phyloP scores from a whole-genome alignment of 37 sponge, comb jelly and placozoan species.

The Dysidea cf. avara region DNA sequence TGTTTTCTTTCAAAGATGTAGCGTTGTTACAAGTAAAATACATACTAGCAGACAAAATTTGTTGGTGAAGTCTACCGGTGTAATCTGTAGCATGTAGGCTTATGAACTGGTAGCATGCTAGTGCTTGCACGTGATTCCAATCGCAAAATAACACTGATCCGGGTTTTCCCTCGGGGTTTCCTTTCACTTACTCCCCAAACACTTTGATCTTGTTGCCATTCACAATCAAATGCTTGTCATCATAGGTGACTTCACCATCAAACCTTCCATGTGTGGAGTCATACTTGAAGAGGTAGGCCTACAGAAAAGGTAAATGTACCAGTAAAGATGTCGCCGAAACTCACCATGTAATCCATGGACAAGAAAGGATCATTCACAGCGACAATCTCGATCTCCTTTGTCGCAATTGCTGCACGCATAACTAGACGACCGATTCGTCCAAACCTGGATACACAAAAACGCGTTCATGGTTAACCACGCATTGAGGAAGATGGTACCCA shows the following conservation, averaged over 20 bases:
- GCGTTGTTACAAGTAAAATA: too few species aligned
- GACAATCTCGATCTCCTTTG: slow-evolving; percentile 71
- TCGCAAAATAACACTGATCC: too few species aligned
- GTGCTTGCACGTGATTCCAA: too few species aligned
- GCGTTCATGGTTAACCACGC: too few species aligned
- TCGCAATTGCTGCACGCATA: slow-evolving; percentile 75
- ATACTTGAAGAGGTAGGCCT: slow-evolving; percentile 96
- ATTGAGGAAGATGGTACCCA: too few species aligned
- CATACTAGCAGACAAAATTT: too few species aligned
- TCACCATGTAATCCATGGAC: slow-evolving; percentile 95
- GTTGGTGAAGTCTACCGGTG: not conserved
- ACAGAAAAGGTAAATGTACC: slow-evolving; percentile 3
- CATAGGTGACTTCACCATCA: slow-evolving; percentile 66
- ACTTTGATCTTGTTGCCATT: slow-evolving; percentile 85
- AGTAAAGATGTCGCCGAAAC: too few species aligned
- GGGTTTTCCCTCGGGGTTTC: too few species aligned
- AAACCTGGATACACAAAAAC: slow-evolving; percentile 53
- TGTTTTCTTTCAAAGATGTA: too few species aligned
- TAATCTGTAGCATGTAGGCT: not conserved
- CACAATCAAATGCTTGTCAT: slow-evolving; percentile 88
- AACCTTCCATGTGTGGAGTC: slow-evolving; percentile 98
- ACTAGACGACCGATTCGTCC: slow-evolving; percentile 99
- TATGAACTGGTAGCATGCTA: not conserved
- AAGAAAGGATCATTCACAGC: slow-evolving; percentile 98
- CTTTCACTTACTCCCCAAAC: slow-evolving; percentile 70